phyloP scores from a whole-genome alignment of 2,113 vertebrate species.

The Nothoprocta perdicaria region DNA sequence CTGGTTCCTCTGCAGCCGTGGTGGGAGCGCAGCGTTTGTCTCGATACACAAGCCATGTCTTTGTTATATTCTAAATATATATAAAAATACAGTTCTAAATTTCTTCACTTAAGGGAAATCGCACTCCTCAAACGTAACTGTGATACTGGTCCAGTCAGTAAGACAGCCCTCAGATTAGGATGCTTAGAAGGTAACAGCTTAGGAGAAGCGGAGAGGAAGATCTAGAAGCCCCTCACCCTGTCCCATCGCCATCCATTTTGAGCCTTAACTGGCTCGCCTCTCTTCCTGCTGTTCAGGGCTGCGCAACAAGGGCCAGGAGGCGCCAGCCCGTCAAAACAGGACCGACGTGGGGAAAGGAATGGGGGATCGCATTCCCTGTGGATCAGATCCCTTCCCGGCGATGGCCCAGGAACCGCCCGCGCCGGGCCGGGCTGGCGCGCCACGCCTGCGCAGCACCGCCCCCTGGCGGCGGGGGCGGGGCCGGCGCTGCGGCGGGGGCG shows the following conservation, averaged over 20 bases:
- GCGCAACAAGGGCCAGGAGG: not conserved
- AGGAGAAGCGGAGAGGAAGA: not conserved
- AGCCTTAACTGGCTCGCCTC: too few relatives aligned
- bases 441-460: slow-evolving; percentile 8
- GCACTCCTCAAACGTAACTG: not conserved
- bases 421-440: too few relatives aligned
- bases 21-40: not conserved
- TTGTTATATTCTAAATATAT: too few relatives aligned
- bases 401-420: too few relatives aligned
- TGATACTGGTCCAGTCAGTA: not conserved
- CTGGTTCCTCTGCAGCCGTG: too few relatives aligned
- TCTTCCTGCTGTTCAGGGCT: not conserved
- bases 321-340: not conserved
- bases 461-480: slow-evolving; percentile 5
- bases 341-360: too few relatives aligned
- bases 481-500: not conserved
- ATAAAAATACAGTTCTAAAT: not conserved
- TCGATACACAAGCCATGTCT: not conserved
- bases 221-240: not conserved
- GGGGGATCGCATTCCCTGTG: too few relatives aligned
- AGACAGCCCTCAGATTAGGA: not conserved
- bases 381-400: too few relatives aligned
- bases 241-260: not conserved
- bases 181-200: not conserved
- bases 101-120: not conserved